These are phyloP conservation scores for Elachura formosa DNA, from an alignment of 2,113 vertebrate genomes.

Conservation along the genomic window DNA sequence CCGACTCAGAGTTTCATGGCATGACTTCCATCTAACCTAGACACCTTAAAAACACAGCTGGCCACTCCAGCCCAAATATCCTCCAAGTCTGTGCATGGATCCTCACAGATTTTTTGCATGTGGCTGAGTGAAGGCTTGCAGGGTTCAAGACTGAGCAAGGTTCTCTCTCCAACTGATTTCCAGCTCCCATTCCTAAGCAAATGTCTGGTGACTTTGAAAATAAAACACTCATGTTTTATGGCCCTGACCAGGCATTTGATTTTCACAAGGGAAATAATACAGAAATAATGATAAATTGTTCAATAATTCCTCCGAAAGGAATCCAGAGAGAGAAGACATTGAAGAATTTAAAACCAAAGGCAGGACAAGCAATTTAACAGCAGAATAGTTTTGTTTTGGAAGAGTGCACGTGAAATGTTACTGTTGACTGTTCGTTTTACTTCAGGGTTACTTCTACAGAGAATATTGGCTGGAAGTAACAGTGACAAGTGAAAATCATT, in stretches of 20 bases:
- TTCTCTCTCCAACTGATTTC: not conserved
- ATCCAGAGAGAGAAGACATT: not conserved
- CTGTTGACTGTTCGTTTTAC: not conserved
- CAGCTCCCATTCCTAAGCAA: not conserved
- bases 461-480: not conserved
- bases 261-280: slow-evolving; percentile 48
- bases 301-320: not conserved
- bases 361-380: not conserved
- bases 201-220: not conserved
- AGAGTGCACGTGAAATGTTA: not conserved
- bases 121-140: not conserved
- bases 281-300: slow-evolving; percentile 36
- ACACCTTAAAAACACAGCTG: not conserved
- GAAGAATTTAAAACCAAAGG: not conserved
- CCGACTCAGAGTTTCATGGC: not conserved
- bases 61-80: not conserved
- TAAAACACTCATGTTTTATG: not conserved
- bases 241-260: not conserved
- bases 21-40: not conserved
- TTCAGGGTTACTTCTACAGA: not conserved
- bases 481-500: not conserved
- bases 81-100: fast-evolving
- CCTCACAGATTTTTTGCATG: not conserved
- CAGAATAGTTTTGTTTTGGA: not conserved
- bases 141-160: not conserved